Percentiles rank a stretch among this genome's conserved stretches.
Evolutionary conservation across 2,888 invertebrate species (phyloP).

Genomic region (Oscheius sp.): DNA sequence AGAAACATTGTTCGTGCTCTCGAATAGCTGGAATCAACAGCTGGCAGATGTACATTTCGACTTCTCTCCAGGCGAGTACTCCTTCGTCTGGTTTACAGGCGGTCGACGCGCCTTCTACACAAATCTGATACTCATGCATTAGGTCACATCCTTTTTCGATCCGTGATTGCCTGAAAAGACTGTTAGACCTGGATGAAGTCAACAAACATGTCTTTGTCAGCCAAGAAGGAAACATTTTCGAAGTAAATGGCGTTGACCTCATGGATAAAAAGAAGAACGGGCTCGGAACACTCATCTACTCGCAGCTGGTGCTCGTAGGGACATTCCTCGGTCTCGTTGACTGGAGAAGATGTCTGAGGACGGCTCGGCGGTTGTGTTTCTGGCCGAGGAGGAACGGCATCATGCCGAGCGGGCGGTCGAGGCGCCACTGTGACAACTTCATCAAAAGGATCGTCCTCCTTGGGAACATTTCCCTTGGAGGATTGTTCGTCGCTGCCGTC

Average conservation of each 20-base stretch:
- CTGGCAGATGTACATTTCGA: slow-evolving; percentile 69
- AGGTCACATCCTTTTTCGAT: slow-evolving; percentile 57
- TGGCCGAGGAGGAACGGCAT: slow-evolving; percentile 11
- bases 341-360: neutral
- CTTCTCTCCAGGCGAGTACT: slow-evolving; percentile 54
- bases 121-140: slow-evolving; percentile 58
- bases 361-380: neutral
- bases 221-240: slow-evolving; percentile 36
- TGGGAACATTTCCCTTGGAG: slow-evolving; percentile 14
- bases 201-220: slow-evolving; percentile 37
- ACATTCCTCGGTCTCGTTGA: slow-evolving; percentile 43
- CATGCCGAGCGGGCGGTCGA: neutral
- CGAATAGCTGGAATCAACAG: slow-evolving; percentile 65
- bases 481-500: slow-evolving; percentile 52
- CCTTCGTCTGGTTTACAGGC: slow-evolving; percentile 56
- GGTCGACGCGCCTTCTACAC: slow-evolving; percentile 55
- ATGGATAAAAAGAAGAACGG: slow-evolving; percentile 54
- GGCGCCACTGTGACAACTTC: slow-evolving; percentile 34
- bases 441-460: slow-evolving; percentile 39
- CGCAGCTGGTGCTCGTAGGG: slow-evolving; percentile 53
- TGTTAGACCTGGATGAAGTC: neutral
- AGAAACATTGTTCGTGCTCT: slow-evolving; percentile 66
- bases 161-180: slow-evolving; percentile 49
- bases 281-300: slow-evolving; percentile 59
- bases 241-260: slow-evolving; percentile 48